A percentile compares a stretch with the other conserved stretches of the same genome.
These are phyloP conservation scores for Trachelus stipa DNA, from an alignment of 2,888 invertebrate genomes.

Conservation along the genomic window DNA sequence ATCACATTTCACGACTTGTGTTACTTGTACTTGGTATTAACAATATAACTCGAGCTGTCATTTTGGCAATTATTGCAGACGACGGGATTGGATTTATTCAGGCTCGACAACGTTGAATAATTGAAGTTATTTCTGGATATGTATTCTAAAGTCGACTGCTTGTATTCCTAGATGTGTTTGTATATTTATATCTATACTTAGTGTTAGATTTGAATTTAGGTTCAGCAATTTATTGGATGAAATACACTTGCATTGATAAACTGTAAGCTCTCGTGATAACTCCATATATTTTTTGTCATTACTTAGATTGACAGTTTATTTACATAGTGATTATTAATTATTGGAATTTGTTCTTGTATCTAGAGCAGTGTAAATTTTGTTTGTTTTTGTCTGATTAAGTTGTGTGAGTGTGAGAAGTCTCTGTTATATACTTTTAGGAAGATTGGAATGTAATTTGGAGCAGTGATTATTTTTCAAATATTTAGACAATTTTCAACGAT, in stretches of 20 bases:
- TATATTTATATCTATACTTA: neutral
- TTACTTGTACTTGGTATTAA: neutral
- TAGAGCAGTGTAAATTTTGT: neutral
- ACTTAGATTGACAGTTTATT: neutral
- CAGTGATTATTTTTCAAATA: neutral
- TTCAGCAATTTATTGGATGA: neutral
- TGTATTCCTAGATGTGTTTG: neutral
- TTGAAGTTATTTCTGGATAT: neutral
- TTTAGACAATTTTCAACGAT: neutral
- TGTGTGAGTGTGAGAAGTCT: neutral
- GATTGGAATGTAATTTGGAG: neutral
- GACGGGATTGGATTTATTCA: slow-evolving; percentile 25
- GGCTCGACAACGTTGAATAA: slow-evolving; percentile 20
- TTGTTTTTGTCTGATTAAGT: neutral
- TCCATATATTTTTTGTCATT: neutral
- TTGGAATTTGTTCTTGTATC: neutral
- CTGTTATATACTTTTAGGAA: neutral
- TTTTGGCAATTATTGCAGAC: slow-evolving; percentile 35
- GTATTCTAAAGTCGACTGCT: neutral
- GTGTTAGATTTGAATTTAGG: neutral
- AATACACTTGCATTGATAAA: neutral
- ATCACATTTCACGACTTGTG: neutral
- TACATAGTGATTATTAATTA: neutral
- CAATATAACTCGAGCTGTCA: slow-evolving; percentile 32
- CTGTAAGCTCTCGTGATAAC: neutral